Percentiles rank a stretch among this genome's conserved stretches.
Evolutionary conservation across 1,140 invertebrate species (phyloP).

Genomic region (Octopus bimaculoides): DNA sequence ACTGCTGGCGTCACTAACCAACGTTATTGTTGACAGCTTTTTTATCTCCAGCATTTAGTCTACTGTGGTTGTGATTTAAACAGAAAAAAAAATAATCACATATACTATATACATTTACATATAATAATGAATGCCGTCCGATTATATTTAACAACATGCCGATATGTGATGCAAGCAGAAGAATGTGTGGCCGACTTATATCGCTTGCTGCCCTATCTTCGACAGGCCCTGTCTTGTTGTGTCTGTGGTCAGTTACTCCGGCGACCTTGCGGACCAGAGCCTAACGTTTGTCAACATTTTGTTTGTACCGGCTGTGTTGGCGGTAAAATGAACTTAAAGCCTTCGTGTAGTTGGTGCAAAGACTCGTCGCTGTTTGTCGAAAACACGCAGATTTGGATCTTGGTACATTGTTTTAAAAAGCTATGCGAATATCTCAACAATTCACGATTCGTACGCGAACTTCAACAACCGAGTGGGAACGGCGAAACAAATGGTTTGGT

Average conservation of each 20-base stretch:
- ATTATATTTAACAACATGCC: conserved; percentile 79
- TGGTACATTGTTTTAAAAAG: conserved; percentile 84
- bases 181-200: conserved; percentile 77
- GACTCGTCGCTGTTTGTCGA: conserved; percentile 79
- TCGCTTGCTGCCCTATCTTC: conserved; percentile 76
- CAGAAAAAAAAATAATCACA: no score
- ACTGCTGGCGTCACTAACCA: no score
- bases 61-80: no score
- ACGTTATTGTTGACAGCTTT: no score
- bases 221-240: conserved; percentile 82
- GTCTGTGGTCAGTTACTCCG: conserved; percentile 81
- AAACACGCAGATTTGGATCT: conserved; percentile 75
- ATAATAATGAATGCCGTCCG: conserved; percentile 63
- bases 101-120: no score
- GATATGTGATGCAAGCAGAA: conserved; percentile 72
- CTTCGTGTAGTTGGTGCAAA: conserved; percentile 80
- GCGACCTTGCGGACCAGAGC: conserved; percentile 77
- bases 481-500: conserved; percentile 65
- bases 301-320: conserved; percentile 79
- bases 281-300: conserved; percentile 82
- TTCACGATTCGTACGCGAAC: conserved; percentile 61
- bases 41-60: no score
- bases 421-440: conserved; percentile 78
- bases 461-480: conserved; percentile 55
- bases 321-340: conserved; percentile 79